Base-by-base conservation (phyloP, 2,797 vertebrate species). In the Scomberomorus guttatus region DNA sequence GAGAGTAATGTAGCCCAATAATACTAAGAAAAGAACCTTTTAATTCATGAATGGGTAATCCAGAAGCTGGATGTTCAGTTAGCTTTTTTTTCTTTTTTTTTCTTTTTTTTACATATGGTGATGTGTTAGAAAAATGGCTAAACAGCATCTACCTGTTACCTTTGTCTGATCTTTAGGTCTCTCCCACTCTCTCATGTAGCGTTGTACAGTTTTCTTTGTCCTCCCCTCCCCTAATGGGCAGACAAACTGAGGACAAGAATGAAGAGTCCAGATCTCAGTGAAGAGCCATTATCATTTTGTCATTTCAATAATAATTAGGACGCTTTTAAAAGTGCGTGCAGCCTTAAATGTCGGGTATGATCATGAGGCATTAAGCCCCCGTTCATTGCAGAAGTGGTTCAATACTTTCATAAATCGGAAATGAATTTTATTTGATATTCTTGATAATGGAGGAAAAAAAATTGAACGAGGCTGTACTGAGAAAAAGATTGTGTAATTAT, bases 341-440 rank as follows among this genome's bases (percentile, higher is more conserved):
- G 67, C 48, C 46, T 69, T 52, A 75, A 72, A 73, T 59, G 22
- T 63, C 67, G 76, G 39, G 27, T 67, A 39, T 32, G 72, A 83
- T 72, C 62, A 56, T n/a, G n/a, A 81, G 29, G 67, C 75, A 79
- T 85, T 82, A 73, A 78, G 20, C 20, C 54, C 24, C 17, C 72
- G 44, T 83, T 84, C 66, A 79, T 22, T 60, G 58, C 58, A 52
- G 32, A 50, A 81, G 25, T 25, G 50, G 51, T 76, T 81, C 67
- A 69, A 58, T 81, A 62, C 60, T 79, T 84, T 72, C 66, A 83
- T 77, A 76, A 89, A 82, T 77, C 59, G 22, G 54, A 81, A 71
- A 75, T 78, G 0, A 34, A 62, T 72, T 80, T 73, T 54, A 75
- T 80, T 89, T 76, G 66, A 79, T 81, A 73, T 77, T 72, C n/a